Conservation (phyloP, 2,888 invertebrate genomes). For the Capitulum mitella region DNA sequence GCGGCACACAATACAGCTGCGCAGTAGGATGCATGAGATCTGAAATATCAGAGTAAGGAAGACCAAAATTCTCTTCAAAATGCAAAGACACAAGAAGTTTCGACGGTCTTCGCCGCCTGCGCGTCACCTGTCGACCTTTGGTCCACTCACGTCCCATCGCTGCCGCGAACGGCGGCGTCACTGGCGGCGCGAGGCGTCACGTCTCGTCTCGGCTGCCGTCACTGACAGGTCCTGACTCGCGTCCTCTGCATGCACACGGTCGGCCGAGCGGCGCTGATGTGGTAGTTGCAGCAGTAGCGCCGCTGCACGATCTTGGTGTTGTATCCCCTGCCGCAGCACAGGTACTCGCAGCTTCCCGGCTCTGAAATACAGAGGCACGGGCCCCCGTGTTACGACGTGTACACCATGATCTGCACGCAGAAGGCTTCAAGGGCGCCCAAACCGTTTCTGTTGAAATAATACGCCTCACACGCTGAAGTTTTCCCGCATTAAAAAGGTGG, state of each 20-base stretch:
- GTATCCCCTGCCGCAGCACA: not conserved
- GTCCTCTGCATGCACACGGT: not conserved
- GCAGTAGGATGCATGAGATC: no score
- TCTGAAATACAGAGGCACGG: not conserved
- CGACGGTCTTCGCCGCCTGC: no score
- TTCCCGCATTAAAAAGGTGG: no score
- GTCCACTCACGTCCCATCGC: no score
- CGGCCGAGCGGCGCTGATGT: not conserved
- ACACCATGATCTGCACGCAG: not conserved
- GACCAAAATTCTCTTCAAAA: no score
- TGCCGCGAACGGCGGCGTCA: no score
- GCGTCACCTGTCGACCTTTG: no score
- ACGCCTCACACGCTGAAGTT: not conserved
- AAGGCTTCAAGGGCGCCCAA: not conserved
- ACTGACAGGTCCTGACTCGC: not conserved
- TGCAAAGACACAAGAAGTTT: no score
- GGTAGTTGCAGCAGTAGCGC: not conserved
- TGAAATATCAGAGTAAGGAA: no score
- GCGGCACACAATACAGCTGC: no score
- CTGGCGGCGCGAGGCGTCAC: no score
- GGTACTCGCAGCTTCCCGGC: not conserved
- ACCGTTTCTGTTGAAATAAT: not conserved
- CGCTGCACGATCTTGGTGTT: not conserved
- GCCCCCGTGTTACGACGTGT: not conserved
- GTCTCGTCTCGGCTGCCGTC: not conserved